These are phyloP conservation scores for Ceratitis capitata DNA, from an alignment of 1,140 invertebrate genomes.

Conservation along the genomic window DNA sequence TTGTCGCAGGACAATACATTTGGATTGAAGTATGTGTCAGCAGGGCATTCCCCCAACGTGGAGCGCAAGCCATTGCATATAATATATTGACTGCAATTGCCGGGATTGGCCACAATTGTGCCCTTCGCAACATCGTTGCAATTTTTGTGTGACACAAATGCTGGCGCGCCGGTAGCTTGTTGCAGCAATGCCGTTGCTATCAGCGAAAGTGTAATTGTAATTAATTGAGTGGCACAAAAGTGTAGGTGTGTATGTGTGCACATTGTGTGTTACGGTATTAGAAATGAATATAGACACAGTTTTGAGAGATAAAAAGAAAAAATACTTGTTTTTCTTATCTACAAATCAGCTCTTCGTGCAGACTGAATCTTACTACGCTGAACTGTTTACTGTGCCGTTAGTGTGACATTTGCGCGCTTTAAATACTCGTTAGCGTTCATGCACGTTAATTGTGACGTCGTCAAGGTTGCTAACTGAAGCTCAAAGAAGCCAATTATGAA, in stretches of 20 bases:
- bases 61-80: constrained; percentile 40
- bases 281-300: not conserved
- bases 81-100: constrained; percentile 41
- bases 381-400: not conserved
- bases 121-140: constrained; percentile 30
- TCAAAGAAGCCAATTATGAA: not conserved
- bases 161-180: not conserved
- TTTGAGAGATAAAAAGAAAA: not conserved
- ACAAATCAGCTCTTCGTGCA: not conserved
- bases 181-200: not conserved
- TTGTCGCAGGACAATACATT: constrained; percentile 40
- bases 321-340: not conserved
- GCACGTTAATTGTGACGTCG: not conserved
- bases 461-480: not conserved
- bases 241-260: not conserved
- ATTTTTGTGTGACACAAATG: constrained; percentile 38
- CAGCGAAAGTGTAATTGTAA: not conserved
- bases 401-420: not conserved
- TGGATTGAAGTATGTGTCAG: constrained; percentile 25
- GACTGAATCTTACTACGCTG: not conserved
- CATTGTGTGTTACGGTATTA: not conserved
- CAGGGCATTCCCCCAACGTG: constrained; percentile 38
- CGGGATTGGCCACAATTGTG: constrained; percentile 14
- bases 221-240: not conserved
- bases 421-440: not conserved